Conservation (phyloP, 2,888 invertebrate species). For the Willowsia nigromaculata region DNA sequence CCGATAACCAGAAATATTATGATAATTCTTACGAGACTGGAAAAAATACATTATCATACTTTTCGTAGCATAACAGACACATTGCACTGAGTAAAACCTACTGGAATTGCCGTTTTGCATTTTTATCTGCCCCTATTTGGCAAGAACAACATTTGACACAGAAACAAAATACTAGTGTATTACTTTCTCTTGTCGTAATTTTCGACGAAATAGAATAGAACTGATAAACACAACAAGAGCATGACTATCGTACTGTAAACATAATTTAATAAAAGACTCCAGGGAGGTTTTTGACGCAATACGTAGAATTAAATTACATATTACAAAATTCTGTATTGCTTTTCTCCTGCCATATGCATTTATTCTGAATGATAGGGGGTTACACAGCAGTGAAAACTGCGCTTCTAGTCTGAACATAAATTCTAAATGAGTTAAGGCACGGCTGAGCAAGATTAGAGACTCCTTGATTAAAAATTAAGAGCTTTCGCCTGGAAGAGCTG, state of each 20-base stretch:
- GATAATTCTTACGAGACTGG: no score
- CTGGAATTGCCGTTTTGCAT: background rate
- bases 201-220: background rate
- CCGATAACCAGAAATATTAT: no score
- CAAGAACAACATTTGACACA: background rate
- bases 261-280: constrained; percentile 37
- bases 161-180: background rate
- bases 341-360: background rate
- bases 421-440: constrained; percentile 22
- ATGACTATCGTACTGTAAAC: background rate
- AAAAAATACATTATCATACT: background rate
- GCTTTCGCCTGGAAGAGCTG: background rate
- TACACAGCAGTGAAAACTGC: background rate
- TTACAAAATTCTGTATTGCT: background rate
- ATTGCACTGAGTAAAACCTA: background rate
- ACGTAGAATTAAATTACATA: constrained; percentile 12
- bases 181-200: constrained; percentile 16
- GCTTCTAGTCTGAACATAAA: background rate
- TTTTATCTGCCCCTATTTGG: background rate
- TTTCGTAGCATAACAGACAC: background rate
- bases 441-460: constrained; percentile 17
- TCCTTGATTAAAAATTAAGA: constrained; percentile 38
- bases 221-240: background rate
- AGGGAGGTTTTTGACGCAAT: constrained; percentile 47
- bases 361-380: background rate